Conservation (phyloP, 2,113 vertebrate genomes). For the Boleophthalmus pectinirostris region DNA sequence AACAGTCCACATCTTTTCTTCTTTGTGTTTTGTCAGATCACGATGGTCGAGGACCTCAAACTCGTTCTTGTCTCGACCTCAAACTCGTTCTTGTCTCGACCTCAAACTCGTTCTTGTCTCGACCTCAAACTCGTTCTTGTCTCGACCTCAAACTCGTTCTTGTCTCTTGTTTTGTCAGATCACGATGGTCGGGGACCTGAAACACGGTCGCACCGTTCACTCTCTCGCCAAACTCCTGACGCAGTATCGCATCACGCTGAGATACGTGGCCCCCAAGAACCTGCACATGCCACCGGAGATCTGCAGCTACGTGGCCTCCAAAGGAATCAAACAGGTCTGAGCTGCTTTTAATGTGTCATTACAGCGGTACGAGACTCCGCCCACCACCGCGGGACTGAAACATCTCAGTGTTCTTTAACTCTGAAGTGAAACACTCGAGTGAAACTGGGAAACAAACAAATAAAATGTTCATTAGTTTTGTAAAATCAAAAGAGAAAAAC, state of each 20-base stretch:
- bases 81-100: no score
- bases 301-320: conserved; percentile 87
- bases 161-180: conserved; percentile 73
- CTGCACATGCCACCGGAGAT: conserved; percentile 90
- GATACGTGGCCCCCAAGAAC: conserved; percentile 89
- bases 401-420: no score
- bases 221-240: conserved; percentile 94
- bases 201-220: conserved; percentile 95
- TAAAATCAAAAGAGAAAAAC: no score
- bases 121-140: no score
- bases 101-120: no score
- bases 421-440: no score
- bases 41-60: conserved; percentile 97
- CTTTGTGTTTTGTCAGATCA: conserved; percentile 79
- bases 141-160: no score
- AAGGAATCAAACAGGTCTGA: conserved; percentile 91
- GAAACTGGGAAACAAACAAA: no score
- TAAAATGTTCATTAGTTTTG: no score
- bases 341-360: not conserved
- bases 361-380: not conserved
- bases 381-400: not conserved
- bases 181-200: conserved; percentile 97
- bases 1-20: no score
- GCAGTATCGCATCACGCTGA: conserved; percentile 90
- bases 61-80: conserved; percentile 80